Percentiles rank a stretch among this genome's conserved stretches.
These are phyloP conservation scores for Octodon degus DNA, from an alignment of 2,113 vertebrate species.

Conservation along the genomic window DNA sequence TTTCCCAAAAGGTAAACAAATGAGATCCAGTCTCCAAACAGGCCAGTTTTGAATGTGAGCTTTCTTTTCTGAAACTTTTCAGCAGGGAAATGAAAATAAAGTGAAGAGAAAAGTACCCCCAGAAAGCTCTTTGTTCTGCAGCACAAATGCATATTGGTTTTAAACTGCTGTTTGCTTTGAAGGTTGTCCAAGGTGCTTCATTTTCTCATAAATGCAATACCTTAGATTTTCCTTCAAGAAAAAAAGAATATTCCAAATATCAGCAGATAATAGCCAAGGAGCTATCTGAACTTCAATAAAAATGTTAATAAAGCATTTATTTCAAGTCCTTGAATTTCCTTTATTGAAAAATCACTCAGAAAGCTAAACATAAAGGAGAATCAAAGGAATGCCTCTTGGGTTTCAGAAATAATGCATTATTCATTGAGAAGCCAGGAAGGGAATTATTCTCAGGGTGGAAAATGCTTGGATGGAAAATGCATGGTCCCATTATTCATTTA, in stretches of 20 bases:
- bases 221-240: conserved; percentile 71
- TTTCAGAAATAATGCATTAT: conserved; percentile 85
- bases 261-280: conserved; percentile 81
- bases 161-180: conserved; percentile 78
- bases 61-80: conserved; percentile 61
- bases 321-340: conserved; percentile 83
- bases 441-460: conserved; percentile 85
- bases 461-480: conserved; percentile 85
- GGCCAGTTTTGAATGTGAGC: conserved; percentile 45
- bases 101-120: conserved; percentile 45
- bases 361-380: conserved; percentile 80
- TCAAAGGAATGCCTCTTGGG: conserved; percentile 84
- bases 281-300: conserved; percentile 79
- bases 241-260: conserved; percentile 79
- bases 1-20: conserved; percentile 72
- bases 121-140: conserved; percentile 67
- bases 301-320: conserved; percentile 83
- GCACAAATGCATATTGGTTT: conserved; percentile 66
- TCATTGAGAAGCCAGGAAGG: conserved; percentile 82
- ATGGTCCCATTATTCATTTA: conserved; percentile 82
- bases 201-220: conserved; percentile 78
- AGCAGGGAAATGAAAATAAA: conserved; percentile 74
- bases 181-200: conserved; percentile 76
- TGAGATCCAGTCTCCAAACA: conserved; percentile 46
- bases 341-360: conserved; percentile 81